Base-by-base conservation (phyloP, 1,140 invertebrate species). In the Lamellibrachia luymesi region DNA sequence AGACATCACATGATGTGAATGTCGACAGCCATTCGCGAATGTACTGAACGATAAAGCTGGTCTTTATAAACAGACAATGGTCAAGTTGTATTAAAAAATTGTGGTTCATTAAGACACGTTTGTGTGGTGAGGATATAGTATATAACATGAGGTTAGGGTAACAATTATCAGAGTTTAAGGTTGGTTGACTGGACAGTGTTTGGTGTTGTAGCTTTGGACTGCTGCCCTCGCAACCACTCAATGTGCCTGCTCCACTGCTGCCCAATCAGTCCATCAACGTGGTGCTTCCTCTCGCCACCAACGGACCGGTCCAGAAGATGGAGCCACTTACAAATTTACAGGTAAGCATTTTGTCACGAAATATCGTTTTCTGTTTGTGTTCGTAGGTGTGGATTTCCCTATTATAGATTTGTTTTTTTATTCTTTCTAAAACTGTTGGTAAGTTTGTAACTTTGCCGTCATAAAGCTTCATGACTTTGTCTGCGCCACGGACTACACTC, bases 201-300 rank as follows among this genome's bases (percentile, higher is more conserved):
- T 93, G 94, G 92, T 51, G 50, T 95, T 95, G 64, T 94, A 99
- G 99, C 96, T 99, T 99, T 97, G 99, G 99, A 89, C 96, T 99
- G 92, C 97, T 98, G 94, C 99, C 99, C 91, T 97, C 97, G 7
- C 97, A 97, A 64, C 98, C 98, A 0, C 95, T 99, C 92, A 97
- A 98, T 95, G 97, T 99, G 50, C 96, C 97, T 50, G 97, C 38
- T 90, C 90, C 93, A 7, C 92, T 97, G 96, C 56, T 94, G 94
- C 92, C 93, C 27, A 91, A 93, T 50, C 93, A 94, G 94, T 94
- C 92, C 91, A 91, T 90, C 92, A 93, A 90, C 90, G 93, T 92
- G 49, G 93, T 93, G 52, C 52, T 94, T 17, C 56, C 90, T 27
- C 93, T 94, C 17, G 50, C 49, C 56, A 90, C 93, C 22, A 90